Conservation (phyloP, 2,797 vertebrate species). For the Mormyrops attenuatus region DNA sequence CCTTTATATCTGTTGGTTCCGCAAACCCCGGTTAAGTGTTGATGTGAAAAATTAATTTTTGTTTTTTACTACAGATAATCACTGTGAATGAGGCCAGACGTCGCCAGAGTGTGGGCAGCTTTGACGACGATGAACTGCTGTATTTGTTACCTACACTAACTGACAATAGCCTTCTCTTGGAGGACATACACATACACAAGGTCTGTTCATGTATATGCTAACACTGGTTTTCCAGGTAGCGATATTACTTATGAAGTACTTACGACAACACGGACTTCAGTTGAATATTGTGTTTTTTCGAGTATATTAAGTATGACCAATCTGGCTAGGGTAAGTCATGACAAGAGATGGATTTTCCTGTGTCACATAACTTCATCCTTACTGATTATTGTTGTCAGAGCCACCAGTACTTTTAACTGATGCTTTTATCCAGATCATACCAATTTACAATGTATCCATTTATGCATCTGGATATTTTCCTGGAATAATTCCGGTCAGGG, state of each 20-base stretch:
- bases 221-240: neutral
- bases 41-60: neutral
- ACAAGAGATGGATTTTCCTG: neutral
- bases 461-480: neutral
- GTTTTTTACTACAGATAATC: slow-evolving; percentile 74
- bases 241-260: neutral
- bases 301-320: neutral
- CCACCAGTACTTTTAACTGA: neutral
- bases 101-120: slow-evolving; percentile 83
- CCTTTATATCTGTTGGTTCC: neutral
- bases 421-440: neutral
- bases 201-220: neutral
- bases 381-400: neutral
- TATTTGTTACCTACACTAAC: slow-evolving; percentile 72
- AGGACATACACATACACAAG: slow-evolving; percentile 64
- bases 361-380: neutral
- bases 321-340: neutral
- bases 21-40: neutral
- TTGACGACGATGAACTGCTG: slow-evolving; percentile 66
- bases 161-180: slow-evolving; percentile 77
- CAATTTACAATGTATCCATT: neutral
- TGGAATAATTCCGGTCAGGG: neutral
- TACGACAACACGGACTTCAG: neutral
- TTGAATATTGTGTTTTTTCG: neutral
- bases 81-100: slow-evolving; percentile 93